Evolutionary conservation across 2,797 vertebrate species (phyloP).

Genomic region (Squalus acanthias): DNA sequence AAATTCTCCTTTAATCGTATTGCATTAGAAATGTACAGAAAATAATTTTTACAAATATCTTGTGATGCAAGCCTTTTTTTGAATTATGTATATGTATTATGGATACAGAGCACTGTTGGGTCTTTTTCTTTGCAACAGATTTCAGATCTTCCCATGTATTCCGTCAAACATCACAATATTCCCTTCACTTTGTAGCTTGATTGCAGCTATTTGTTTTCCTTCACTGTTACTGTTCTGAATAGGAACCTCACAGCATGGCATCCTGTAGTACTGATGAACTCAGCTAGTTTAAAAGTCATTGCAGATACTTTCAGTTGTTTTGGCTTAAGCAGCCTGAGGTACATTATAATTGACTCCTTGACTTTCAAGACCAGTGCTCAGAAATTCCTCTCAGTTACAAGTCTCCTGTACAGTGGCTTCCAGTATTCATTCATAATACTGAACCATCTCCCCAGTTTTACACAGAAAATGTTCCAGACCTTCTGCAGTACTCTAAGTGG

Average conservation of each 20-base stretch:
- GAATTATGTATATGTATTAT: background rate
- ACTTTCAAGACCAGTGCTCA: background rate
- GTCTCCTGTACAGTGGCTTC: background rate
- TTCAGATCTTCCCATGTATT: background rate
- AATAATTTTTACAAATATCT: no score
- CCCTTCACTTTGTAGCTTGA: background rate
- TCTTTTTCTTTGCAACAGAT: background rate
- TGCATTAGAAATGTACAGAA: background rate
- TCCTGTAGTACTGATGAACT: background rate
- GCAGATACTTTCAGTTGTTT: background rate
- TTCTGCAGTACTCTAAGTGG: background rate
- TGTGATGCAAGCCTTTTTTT: background rate
- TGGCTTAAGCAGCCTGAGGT: background rate
- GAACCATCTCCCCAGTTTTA: background rate
- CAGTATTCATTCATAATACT: background rate
- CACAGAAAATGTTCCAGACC: background rate
- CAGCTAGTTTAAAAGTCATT: background rate
- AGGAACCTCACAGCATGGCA: background rate
- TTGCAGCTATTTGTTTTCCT: background rate
- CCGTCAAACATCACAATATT: background rate
- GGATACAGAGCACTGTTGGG: background rate
- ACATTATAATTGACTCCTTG: background rate
- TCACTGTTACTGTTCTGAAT: background rate
- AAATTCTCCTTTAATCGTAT: background rate
- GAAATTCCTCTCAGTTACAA: background rate